Evolutionary conservation across 2,113 vertebrate species (phyloP), one percentile per base, ranked within the genome.

Genomic region (Nymphicus hollandicus): DNA sequence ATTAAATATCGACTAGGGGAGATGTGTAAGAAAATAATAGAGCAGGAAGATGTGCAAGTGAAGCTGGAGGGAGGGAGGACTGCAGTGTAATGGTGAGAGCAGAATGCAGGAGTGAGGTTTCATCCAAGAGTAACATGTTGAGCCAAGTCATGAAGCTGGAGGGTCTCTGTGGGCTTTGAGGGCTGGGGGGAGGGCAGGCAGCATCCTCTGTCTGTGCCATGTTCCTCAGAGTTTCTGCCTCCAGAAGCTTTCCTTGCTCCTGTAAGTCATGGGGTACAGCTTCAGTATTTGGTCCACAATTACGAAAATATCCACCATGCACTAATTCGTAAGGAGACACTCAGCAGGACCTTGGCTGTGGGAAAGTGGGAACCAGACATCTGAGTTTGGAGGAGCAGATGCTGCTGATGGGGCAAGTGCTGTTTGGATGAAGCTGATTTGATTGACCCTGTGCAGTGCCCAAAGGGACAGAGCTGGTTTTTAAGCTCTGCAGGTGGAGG

Each of bases 291-390:
- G 28, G 41, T 29, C 81, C 35, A 68, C 39, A 29, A n/a, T 33
- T 4, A 68, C 35, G 52, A 55, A 31, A 52, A 31, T 65, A 24
- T 1, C n/a, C 29, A 37, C 27, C 5, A 0, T 4, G n/a, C 10
- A 11, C 2, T 11, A 60, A 0, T 46, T 64, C 7, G 1, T 25
- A 9, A 46, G 70, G 70, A 43, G 52, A 14, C 24, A 6, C 0
- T 2, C 13, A 10, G 46, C 19, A 37, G 53, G 39, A 23, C 8
- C 4, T 17, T 4, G 18, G 3, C 0, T 55, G n/a, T 60, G 47
- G 78, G 43, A 22, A 39, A 29, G 27, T 17, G 55, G 11, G 17
- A 27, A 13, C 4, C 55, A 41, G 17, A 16, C 25, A 5, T 29
- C 15, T 46, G 25, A 2, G 0, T 60, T 17, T 46, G 56, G 37